These are phyloP conservation scores for Denticeps clupeoides DNA, from an alignment of 2,797 vertebrate genomes.

Conservation along the genomic window DNA sequence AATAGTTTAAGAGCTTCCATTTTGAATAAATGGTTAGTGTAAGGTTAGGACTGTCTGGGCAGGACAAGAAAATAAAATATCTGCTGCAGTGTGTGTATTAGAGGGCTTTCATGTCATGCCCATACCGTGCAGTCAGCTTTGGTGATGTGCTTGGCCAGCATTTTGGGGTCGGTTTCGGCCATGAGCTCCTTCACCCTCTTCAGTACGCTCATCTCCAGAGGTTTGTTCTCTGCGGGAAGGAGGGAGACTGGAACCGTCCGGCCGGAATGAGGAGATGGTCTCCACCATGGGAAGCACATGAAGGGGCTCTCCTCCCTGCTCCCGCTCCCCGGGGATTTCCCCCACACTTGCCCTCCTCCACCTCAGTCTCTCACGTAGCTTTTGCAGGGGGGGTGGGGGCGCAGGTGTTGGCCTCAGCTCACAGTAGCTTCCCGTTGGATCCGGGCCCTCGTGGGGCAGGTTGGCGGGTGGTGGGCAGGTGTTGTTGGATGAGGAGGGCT, in stretches of 20 bases:
- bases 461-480: slow-evolving; percentile 43
- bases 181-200: slow-evolving; percentile 92
- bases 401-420: slow-evolving; percentile 49
- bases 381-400: slow-evolving; percentile 70
- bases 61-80: slow-evolving; percentile 25
- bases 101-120: background rate
- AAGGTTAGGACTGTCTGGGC: too few relatives aligned
- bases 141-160: slow-evolving; percentile 85
- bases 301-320: slow-evolving; percentile 44
- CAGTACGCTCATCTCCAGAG: slow-evolving; percentile 86
- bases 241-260: slow-evolving; percentile 68
- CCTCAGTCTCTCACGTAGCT: slow-evolving; percentile 76
- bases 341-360: slow-evolving; percentile 66
- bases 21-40: too few relatives aligned
- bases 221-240: slow-evolving; percentile 85
- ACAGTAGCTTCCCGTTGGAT: too few relatives aligned
- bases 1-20: too few relatives aligned
- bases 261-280: slow-evolving; percentile 74
- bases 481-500: slow-evolving; percentile 58
- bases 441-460: too few relatives aligned
- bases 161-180: slow-evolving; percentile 80
- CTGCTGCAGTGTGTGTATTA: background rate
- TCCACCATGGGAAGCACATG: slow-evolving; percentile 75
- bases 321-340: slow-evolving; percentile 44
- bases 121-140: slow-evolving; percentile 85